phyloP scores from a whole-genome alignment of 2,113 vertebrate species.

The Glaucidium brasilianum region DNA sequence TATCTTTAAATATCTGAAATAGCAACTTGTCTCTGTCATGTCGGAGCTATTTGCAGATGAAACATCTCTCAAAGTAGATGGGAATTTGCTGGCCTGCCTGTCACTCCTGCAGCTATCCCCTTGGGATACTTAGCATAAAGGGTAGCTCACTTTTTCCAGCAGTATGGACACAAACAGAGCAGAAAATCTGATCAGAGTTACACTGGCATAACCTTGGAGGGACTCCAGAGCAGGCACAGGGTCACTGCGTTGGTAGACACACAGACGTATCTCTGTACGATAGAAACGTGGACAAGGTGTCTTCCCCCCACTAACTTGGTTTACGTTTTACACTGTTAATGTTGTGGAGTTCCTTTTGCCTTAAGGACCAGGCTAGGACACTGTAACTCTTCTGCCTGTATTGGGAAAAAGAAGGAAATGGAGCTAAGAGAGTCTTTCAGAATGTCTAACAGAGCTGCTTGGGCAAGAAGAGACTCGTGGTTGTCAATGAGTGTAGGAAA shows the following conservation, averaged over 20 bases:
- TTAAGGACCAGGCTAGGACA: not conserved
- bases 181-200: not conserved
- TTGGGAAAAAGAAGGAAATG: not conserved
- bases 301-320: not conserved
- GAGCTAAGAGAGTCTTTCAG: not conserved
- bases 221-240: not conserved
- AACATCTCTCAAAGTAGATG: not conserved
- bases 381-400: not conserved
- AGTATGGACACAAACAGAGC: not conserved
- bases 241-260: not conserved
- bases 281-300: not conserved
- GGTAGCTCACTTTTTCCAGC: not conserved
- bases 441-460: not conserved
- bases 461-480: not conserved
- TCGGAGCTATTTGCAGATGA: constrained; percentile 8
- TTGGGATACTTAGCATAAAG: not conserved
- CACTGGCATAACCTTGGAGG: not conserved
- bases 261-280: not conserved
- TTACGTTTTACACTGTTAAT: not conserved
- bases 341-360: not conserved
- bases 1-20: constrained; percentile 21
- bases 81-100: not conserved
- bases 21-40: constrained; percentile 38
- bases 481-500: not conserved
- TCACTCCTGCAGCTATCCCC: not conserved